Evolutionary conservation across 64 coral and sea anemone species (phyloP).

Genomic region (Exaiptasia diaphana): DNA sequence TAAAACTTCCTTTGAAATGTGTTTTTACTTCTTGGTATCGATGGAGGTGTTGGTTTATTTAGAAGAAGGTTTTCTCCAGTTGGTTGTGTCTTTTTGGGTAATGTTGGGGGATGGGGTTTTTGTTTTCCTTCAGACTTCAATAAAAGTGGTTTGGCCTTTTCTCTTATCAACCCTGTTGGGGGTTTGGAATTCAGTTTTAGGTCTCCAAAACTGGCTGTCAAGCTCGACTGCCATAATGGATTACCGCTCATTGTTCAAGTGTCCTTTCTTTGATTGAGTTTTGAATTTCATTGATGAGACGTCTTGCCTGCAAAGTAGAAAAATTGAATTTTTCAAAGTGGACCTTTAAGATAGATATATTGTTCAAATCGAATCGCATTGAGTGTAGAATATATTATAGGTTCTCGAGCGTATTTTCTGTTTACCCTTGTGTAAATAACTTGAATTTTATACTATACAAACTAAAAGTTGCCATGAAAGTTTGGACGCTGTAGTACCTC

Average conservation of each 20-base stretch:
- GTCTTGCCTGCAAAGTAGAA: background rate
- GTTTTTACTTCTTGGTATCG: background rate
- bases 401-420: too few species aligned
- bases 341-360: too few species aligned
- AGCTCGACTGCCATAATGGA: background rate
- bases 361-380: too few species aligned
- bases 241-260: background rate
- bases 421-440: too few species aligned
- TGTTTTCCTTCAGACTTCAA: background rate
- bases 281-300: background rate
- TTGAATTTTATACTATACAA: too few species aligned
- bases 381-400: too few species aligned
- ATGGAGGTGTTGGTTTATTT: conserved; percentile 21
- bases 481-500: too few species aligned
- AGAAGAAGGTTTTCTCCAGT: background rate
- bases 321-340: too few species aligned
- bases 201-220: background rate
- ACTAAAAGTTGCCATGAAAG: too few species aligned
- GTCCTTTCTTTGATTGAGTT: background rate
- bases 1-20: background rate
- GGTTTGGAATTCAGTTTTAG: conserved; percentile 4
- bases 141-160: conserved; percentile 8
- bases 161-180: background rate
- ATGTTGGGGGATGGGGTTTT: background rate
- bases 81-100: background rate